phyloP scores from a whole-genome alignment of 2,113 vertebrate species.

The Albula goreensis region DNA sequence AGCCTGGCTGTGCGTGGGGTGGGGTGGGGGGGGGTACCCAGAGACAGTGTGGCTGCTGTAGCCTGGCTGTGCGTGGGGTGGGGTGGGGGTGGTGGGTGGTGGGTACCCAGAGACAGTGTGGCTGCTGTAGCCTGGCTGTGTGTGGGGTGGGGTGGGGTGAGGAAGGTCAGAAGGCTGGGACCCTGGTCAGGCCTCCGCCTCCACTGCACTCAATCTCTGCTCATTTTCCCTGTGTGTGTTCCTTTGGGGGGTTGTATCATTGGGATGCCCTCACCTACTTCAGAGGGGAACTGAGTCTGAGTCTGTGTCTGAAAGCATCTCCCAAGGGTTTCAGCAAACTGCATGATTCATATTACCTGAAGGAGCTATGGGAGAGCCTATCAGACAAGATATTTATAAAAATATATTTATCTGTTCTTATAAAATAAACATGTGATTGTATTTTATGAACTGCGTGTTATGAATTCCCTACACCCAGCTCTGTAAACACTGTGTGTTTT shows the following conservation, averaged over 20 bases:
- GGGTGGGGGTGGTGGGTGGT: constrained; percentile 29
- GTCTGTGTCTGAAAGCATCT: not conserved
- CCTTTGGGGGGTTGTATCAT: not conserved
- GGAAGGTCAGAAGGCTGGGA: not conserved
- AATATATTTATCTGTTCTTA: not conserved
- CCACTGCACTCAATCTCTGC: not conserved
- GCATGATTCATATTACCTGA: not conserved
- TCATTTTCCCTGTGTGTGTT: not conserved
- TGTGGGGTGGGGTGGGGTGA: not conserved
- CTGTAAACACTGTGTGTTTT: too few species aligned
- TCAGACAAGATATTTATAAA: not conserved
- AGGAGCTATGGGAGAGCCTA: not conserved
- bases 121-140: not conserved
- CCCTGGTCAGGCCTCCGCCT: not conserved
- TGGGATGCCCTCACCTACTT: not conserved
- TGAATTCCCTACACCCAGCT: too few species aligned
- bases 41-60: constrained; percentile 23
- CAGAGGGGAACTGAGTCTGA: not conserved
- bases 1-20: not conserved
- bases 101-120: constrained; percentile 40
- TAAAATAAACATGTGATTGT: not conserved
- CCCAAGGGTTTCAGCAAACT: not conserved
- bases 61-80: not conserved
- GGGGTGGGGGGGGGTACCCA: constrained; percentile 36
- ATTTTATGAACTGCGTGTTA: too few species aligned